Percentiles rank a stretch among this genome's conserved stretches.
Evolutionary conservation across 2,888 invertebrate genomes (phyloP).

Genomic region (Apomyelois bistriatella): DNA sequence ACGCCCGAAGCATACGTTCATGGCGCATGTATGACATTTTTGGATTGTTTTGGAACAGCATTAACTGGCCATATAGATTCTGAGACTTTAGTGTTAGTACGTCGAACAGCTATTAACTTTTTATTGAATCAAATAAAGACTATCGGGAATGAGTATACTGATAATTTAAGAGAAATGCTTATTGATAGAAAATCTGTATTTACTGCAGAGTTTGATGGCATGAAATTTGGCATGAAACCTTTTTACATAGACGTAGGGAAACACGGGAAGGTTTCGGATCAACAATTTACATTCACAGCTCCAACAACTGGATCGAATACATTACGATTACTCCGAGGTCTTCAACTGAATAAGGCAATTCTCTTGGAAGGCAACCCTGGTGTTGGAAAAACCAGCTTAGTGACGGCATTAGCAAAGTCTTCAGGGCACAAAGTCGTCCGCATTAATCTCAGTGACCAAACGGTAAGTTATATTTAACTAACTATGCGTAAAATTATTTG

Average conservation of each 20-base stretch:
- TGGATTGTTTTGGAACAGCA: slow-evolving; percentile 95
- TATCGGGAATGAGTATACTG: slow-evolving; percentile 56
- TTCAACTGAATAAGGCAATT: slow-evolving; percentile 95
- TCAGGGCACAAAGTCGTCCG: slow-evolving; percentile 92
- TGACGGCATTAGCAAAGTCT: slow-evolving; percentile 92
- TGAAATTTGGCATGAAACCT: slow-evolving; percentile 86
- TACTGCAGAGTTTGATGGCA: slow-evolving; percentile 48
- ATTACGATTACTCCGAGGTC: slow-evolving; percentile 90
- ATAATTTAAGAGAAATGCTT: slow-evolving; percentile 44
- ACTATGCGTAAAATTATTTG: too few species aligned
- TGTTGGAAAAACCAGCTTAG: slow-evolving; percentile 98
- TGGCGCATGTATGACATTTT: slow-evolving; percentile 93
- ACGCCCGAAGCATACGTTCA: slow-evolving; percentile 88
- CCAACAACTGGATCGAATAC: slow-evolving; percentile 91
- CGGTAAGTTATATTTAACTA: slow-evolving; percentile 77
- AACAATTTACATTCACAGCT: slow-evolving; percentile 85
- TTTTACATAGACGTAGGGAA: slow-evolving; percentile 84
- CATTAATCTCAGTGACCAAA: slow-evolving; percentile 99
- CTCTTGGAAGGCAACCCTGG: slow-evolving; percentile 98
- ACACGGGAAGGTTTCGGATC: slow-evolving; percentile 30
- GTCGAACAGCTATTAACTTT: slow-evolving; percentile 76
- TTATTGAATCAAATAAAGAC: slow-evolving; percentile 75
- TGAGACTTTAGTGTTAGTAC: slow-evolving; percentile 61
- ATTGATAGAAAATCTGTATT: slow-evolving; percentile 52
- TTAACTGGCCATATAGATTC: slow-evolving; percentile 84